phyloP scores from a whole-genome alignment of 2,797 vertebrate genomes.

The Anas acuta region DNA sequence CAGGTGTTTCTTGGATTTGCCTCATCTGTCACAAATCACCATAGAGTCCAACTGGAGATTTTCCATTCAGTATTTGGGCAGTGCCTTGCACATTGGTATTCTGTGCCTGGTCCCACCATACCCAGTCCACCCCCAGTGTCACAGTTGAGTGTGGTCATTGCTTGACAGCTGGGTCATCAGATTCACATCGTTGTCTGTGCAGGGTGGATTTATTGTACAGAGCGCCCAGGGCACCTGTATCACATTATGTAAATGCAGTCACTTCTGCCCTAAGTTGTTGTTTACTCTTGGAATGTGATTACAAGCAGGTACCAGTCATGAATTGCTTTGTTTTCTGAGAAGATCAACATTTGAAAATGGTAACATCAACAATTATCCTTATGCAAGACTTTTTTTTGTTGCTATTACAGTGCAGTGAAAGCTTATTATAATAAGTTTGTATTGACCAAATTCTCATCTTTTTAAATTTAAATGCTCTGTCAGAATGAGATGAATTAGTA shows the following conservation, averaged over 20 bases:
- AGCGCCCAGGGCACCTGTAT: constrained; percentile 42
- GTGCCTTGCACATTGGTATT: neutral
- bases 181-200: constrained; percentile 5
- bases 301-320: neutral
- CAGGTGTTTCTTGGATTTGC: constrained; percentile 73
- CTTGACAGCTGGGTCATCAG: constrained; percentile 59
- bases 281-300: neutral
- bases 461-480: neutral
- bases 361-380: neutral
- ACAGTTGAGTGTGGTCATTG: constrained; percentile 7
- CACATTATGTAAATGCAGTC: constrained; percentile 12
- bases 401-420: neutral
- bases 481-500: constrained; percentile 17
- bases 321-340: neutral
- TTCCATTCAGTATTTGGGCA: constrained; percentile 31
- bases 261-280: neutral
- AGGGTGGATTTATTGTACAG: constrained; percentile 27
- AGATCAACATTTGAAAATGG: neutral
- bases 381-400: neutral
- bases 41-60: constrained; percentile 53
- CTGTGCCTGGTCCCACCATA: constrained; percentile 57
- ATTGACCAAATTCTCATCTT: neutral
- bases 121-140: neutral
- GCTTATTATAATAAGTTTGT: constrained; percentile 5
- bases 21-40: constrained; percentile 60